phyloP scores from a whole-genome alignment of 2,113 vertebrate genomes.

The Gallinago paraguaiae region DNA sequence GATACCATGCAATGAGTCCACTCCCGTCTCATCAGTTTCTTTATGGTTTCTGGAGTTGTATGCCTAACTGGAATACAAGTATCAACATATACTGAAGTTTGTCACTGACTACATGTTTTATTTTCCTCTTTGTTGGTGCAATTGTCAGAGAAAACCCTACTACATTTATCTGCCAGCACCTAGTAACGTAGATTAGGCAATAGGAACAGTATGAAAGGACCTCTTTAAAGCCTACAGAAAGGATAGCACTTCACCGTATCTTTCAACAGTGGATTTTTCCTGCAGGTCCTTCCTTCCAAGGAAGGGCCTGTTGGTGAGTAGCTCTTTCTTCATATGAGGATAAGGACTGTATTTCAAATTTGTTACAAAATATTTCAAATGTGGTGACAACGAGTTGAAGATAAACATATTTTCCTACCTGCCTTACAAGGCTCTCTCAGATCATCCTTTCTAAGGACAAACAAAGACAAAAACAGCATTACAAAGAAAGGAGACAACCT shows the following conservation, averaged over 20 bases:
- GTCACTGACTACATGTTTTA: neutral
- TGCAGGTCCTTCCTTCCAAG: neutral
- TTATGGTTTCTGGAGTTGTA: neutral
- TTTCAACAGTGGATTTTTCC: neutral
- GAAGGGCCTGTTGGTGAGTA: neutral
- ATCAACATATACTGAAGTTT: neutral
- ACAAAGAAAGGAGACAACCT: accelerated
- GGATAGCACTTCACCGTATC: accelerated
- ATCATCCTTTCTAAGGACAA: neutral
- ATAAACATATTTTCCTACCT: neutral
- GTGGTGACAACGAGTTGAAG: neutral
- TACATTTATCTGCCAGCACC: neutral
- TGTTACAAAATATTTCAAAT: neutral
- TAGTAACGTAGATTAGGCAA: neutral
- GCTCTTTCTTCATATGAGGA: accelerated
- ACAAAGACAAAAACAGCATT: accelerated
- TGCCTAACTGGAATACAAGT: neutral
- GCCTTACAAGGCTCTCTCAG: neutral
- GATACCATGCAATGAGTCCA: neutral
- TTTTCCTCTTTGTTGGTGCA: neutral
- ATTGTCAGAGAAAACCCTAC: neutral
- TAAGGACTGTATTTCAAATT: neutral
- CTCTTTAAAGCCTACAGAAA: neutral
- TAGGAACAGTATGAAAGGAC: neutral
- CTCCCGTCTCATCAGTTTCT: neutral